A percentile compares a stretch with the other conserved stretches of the same genome.
phyloP scores from a whole-genome alignment of 2,113 vertebrate species.

The Phalacrocorax carbo region DNA sequence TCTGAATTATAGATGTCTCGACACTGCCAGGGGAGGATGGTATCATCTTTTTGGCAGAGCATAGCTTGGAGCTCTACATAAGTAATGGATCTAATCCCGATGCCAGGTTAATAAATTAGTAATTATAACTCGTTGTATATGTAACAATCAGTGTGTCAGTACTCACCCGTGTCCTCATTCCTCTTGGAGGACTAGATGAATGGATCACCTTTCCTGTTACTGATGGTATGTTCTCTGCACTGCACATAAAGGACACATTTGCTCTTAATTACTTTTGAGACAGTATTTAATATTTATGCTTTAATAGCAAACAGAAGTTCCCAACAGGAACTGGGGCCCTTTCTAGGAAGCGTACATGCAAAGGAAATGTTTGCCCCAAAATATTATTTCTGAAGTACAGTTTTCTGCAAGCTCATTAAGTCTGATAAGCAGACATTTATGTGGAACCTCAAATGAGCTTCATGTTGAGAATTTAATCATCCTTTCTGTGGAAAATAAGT shows the following conservation, averaged over 20 bases:
- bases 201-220: background rate
- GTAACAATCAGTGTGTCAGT: constrained; percentile 20
- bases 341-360: background rate
- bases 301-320: constrained; percentile 10
- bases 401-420: background rate
- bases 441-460: background rate
- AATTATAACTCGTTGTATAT: constrained; percentile 10
- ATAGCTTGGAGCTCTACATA: constrained; percentile 15
- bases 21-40: background rate
- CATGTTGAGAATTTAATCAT: background rate
- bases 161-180: background rate
- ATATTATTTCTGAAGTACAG: background rate
- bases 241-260: background rate
- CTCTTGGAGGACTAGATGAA: background rate
- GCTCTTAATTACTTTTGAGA: background rate
- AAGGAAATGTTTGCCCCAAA: background rate
- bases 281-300: background rate
- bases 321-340: background rate
- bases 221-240: background rate
- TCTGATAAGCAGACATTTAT: background rate
- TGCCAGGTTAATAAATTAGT: constrained; percentile 46
- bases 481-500: background rate
- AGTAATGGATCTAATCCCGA: constrained; percentile 27
- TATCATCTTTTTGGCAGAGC: constrained; percentile 50
- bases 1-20: constrained; percentile 34